These are phyloP conservation scores for Himalopsyche phryganea DNA, from an alignment of 1,140 invertebrate genomes.

Conservation along the genomic window DNA sequence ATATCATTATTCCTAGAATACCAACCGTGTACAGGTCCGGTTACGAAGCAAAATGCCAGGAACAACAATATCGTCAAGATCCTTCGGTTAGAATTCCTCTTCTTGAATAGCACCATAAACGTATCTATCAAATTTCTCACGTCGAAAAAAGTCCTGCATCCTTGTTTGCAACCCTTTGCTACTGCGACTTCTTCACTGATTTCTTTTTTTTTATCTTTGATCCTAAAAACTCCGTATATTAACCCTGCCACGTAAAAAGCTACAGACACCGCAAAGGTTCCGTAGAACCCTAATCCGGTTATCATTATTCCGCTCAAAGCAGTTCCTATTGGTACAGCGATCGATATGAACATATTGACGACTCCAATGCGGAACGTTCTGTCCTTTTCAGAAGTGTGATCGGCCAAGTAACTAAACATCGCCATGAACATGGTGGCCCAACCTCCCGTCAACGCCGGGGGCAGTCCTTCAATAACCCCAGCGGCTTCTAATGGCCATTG, in stretches of 20 bases:
- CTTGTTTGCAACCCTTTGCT: slow-evolving; percentile 36
- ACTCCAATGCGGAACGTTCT: slow-evolving; percentile 80
- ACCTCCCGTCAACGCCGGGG: slow-evolving; percentile 75
- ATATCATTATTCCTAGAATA: slow-evolving; percentile 9
- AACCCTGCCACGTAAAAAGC: slow-evolving; percentile 62
- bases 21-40: slow-evolving; percentile 53
- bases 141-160: slow-evolving; percentile 37
- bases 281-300: slow-evolving; percentile 73
- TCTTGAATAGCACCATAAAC: slow-evolving; percentile 46
- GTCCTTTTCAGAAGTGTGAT: slow-evolving; percentile 75
- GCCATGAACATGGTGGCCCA: slow-evolving; percentile 88
- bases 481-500: slow-evolving; percentile 66
- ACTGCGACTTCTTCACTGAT: slow-evolving; percentile 24
- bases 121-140: slow-evolving; percentile 48
- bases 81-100: slow-evolving; percentile 42
- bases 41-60: slow-evolving; percentile 48
- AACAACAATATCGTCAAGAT: slow-evolving; percentile 47
- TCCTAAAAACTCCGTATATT: slow-evolving; percentile 54
- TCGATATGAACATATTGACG: slow-evolving; percentile 75
- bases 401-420: slow-evolving; percentile 84
- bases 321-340: slow-evolving; percentile 75
- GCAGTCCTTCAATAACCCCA: slow-evolving; percentile 65
- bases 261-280: slow-evolving; percentile 71
- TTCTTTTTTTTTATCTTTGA: slow-evolving; percentile 51
- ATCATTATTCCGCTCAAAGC: slow-evolving; percentile 71